Base-by-base conservation (phyloP, 2,113 vertebrate species). In the Stegostoma tigrinum region DNA sequence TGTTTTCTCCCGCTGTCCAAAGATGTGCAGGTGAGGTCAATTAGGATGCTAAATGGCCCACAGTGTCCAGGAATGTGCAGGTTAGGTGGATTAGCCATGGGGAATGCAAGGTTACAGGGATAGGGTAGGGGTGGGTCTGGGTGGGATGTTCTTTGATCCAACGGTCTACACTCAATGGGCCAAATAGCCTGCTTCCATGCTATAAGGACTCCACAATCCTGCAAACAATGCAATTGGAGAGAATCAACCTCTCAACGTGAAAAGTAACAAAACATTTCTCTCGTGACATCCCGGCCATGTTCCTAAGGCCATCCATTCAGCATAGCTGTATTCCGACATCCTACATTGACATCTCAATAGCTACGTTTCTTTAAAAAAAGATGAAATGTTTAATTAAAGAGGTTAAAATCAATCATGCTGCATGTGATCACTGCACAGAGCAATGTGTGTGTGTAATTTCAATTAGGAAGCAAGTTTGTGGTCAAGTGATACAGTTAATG, bases 401-500 rank as follows among this genome's bases (percentile, higher is more conserved):
- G 68, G 68, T 45, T 30, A 72, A 12, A 30, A 72, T 75, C 67
- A 68, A 45, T 30, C 67, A 34, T 30, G 52, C 67, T 34, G 42
- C 68, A 72, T 72, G 42, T 95, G 94, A 34, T 72, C 68, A 27
- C 38, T 75, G 94, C 30, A 23, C 68, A 52, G 19, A 5, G 68
- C 52, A 72, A 72, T 67, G 23, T 38, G 61, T 38, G 61, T 93
- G 89, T 61, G 66, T 93, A n/a, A 93, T 67, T 93, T 93, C 61
- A 34, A 93, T 72, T 52, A 45, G 67, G 68, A 95, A 95, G 94
- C 52, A 95, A 70, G 67, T 72, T 95, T 75, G 42, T 70, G 68
- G 67, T 95, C 94, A 72, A 52, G 94, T 70, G 68, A 75, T 34
- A 68, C 21, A 95, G 94, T 48, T 95, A 95, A 95, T 70, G 24